These are phyloP conservation scores for Lathamus discolor DNA, from an alignment of 2,113 vertebrate species.

Conservation along the genomic window DNA sequence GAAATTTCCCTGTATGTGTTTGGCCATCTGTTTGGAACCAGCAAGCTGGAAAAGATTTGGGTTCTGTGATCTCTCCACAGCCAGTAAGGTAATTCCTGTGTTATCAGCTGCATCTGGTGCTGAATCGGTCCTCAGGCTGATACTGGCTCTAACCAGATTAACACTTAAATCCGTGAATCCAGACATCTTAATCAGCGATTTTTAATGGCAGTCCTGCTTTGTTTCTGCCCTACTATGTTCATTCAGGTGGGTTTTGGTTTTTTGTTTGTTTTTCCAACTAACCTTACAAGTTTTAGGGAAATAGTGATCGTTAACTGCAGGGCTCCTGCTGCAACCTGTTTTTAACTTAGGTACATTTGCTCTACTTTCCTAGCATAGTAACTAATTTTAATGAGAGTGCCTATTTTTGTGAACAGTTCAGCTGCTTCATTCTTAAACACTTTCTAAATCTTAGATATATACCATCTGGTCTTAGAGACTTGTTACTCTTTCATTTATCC, in stretches of 20 bases:
- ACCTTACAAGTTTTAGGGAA: not conserved
- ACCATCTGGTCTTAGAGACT: constrained; percentile 52
- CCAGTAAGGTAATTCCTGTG: not conserved
- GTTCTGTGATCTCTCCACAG: not conserved
- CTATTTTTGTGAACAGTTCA: constrained; percentile 45
- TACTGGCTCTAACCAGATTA: not conserved
- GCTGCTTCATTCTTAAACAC: constrained; percentile 62
- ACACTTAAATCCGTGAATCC: not conserved
- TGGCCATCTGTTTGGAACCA: not conserved
- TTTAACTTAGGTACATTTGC: constrained; percentile 40
- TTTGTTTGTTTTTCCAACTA: not conserved
- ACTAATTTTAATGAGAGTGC: constrained; percentile 47
- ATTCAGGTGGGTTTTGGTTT: not conserved
- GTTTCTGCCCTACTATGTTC: not conserved
- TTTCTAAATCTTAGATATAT: constrained; percentile 24
- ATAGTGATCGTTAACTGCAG: not conserved
- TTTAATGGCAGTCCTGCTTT: not conserved
- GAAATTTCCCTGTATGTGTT: not conserved
- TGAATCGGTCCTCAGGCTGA: not conserved
- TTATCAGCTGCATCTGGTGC: not conserved
- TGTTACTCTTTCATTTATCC: constrained; percentile 59
- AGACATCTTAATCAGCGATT: not conserved
- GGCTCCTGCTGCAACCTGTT: not conserved
- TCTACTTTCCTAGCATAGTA: constrained; percentile 56
- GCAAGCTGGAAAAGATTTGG: not conserved